Evolutionary conservation across 2,797 vertebrate species (phyloP).

Genomic region (Mastacembelus armatus): DNA sequence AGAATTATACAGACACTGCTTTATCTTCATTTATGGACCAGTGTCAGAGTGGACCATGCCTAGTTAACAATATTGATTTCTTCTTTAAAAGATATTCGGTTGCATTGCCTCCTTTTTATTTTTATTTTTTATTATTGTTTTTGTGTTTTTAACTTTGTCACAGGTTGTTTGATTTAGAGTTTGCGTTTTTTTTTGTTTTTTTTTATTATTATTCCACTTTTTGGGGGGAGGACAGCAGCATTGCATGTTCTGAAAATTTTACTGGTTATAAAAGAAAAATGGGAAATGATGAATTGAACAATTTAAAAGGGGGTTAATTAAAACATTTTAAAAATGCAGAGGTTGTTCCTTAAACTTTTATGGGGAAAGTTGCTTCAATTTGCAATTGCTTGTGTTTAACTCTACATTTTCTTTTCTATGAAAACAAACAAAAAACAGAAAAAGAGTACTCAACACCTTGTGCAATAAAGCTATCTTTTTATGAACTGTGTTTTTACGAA

Average conservation of each 20-base stretch:
- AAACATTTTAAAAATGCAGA: slow-evolving; percentile 78
- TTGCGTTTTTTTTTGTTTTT: slow-evolving; percentile 72
- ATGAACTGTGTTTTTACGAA: slow-evolving; percentile 78
- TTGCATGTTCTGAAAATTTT: slow-evolving; percentile 95
- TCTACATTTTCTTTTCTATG: slow-evolving; percentile 97
- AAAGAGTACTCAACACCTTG: slow-evolving; percentile 94
- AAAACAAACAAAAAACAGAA: slow-evolving; percentile 88
- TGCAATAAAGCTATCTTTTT: slow-evolving; percentile 99
- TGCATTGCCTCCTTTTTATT: slow-evolving; percentile 65
- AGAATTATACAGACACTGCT: slow-evolving; percentile 80
- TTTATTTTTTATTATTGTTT: slow-evolving; percentile 8
- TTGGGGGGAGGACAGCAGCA: slow-evolving; percentile 83
- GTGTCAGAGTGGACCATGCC: slow-evolving; percentile 79
- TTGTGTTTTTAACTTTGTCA: slow-evolving; percentile 63
- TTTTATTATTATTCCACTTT: slow-evolving; percentile 82
- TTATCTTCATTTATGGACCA: slow-evolving; percentile 81
- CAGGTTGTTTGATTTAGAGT: slow-evolving; percentile 66
- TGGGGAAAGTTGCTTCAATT: slow-evolving; percentile 92
- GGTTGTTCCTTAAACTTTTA: slow-evolving; percentile 85
- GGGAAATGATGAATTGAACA: slow-evolving; percentile 73
- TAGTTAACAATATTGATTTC: slow-evolving; percentile 65
- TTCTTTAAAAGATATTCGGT: slow-evolving; percentile 72
- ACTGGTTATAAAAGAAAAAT: slow-evolving; percentile 90
- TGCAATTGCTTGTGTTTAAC: slow-evolving; percentile 99
- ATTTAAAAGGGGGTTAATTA: slow-evolving; percentile 79